phyloP scores from a whole-genome alignment of 2,888 invertebrate species.

The Empis livida region DNA sequence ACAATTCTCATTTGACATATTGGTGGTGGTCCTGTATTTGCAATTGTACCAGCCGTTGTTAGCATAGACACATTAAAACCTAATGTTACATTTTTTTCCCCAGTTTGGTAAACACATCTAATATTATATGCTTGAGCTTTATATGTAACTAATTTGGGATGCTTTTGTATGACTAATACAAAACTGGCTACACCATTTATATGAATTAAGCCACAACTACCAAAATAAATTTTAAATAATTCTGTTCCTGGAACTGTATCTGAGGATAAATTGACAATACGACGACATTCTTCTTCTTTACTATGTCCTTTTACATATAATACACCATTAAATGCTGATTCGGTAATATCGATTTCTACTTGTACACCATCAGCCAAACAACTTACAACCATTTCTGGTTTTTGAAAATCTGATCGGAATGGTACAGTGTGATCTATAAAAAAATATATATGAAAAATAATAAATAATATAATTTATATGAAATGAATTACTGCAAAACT shows the following conservation, averaged over 20 bases:
- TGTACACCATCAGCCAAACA: conserved; percentile 87
- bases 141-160: conserved; percentile 88
- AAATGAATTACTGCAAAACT: conserved; percentile 48
- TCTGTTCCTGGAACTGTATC: conserved; percentile 53
- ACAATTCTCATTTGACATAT: conserved; percentile 87
- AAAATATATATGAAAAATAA: not conserved
- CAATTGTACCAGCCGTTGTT: conserved; percentile 88
- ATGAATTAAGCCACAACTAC: conserved; percentile 82
- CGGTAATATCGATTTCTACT: conserved; percentile 62
- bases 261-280: conserved; percentile 62
- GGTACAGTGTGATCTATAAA: conserved; percentile 26
- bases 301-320: conserved; percentile 90
- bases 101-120: conserved; percentile 88
- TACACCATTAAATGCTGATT: conserved; percentile 69
- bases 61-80: conserved; percentile 93
- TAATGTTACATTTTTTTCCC: conserved; percentile 80
- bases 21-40: conserved; percentile 88
- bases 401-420: conserved; percentile 68
- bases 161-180: conserved; percentile 89
- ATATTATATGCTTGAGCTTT: conserved; percentile 94
- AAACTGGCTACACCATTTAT: conserved; percentile 86
- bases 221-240: conserved; percentile 79
- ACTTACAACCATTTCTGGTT: conserved; percentile 74
- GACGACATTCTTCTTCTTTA: conserved; percentile 79
- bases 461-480: conserved; percentile 9